These are phyloP conservation scores for Sebastes paucispinis DNA, from an alignment of 2,797 vertebrate genomes.

Conservation along the genomic window DNA sequence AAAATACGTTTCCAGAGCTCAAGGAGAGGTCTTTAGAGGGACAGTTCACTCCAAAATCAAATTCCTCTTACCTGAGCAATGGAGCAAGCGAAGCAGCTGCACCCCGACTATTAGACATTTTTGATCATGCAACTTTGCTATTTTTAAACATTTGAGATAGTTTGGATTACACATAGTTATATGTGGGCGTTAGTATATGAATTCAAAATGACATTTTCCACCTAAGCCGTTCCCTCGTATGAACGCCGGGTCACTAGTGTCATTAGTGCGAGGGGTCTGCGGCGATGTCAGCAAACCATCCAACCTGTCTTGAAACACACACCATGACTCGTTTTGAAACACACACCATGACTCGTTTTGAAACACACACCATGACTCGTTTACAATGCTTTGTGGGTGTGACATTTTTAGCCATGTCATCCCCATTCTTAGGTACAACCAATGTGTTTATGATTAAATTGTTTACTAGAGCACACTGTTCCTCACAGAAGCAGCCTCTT, in stretches of 20 bases:
- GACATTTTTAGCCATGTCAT: background rate
- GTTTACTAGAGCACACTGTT: background rate
- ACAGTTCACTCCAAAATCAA: too few relatives aligned
- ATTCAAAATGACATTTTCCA: background rate
- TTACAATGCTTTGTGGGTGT: background rate
- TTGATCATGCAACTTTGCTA: too few relatives aligned
- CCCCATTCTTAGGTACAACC: too few relatives aligned
- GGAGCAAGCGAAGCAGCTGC: too few relatives aligned
- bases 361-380: background rate
- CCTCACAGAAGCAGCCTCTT: background rate
- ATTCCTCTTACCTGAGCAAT: too few relatives aligned
- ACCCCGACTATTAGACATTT: too few relatives aligned
- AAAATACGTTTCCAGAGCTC: background rate
- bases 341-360: too few relatives aligned
- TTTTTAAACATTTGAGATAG: too few relatives aligned
- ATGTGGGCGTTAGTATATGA: background rate
- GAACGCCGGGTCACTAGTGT: too few relatives aligned
- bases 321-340: background rate
- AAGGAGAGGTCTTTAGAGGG: background rate
- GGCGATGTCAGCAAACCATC: background rate
- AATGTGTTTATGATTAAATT: background rate
- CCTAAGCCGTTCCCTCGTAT: background rate
- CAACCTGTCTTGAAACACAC: background rate
- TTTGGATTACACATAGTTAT: too few relatives aligned
- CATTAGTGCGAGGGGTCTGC: background rate